Base-by-base conservation (phyloP, 2,888 invertebrate species). In the Sarcophaga variegata region DNA sequence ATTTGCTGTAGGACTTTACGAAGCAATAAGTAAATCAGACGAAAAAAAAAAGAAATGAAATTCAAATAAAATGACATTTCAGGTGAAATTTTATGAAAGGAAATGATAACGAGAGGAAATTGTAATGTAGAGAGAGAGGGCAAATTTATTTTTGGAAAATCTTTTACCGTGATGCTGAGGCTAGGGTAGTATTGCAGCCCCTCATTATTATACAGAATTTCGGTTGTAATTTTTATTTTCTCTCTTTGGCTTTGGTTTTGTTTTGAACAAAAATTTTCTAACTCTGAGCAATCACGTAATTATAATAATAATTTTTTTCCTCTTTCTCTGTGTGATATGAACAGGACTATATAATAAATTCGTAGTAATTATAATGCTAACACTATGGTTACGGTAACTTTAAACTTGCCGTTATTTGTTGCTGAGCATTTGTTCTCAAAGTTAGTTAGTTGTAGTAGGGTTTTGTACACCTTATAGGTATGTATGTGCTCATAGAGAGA, bases 351-450 rank as follows among this genome's bases (percentile, higher is more conserved):
- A 63, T 72, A 72, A 67, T 72, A 67, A 78, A 78, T 78, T 83
- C 72, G 62, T 63, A 78, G 79, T 90, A 92, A 92, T 92, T 91
- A 91, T 90, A 92, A 91, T 89, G 59, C 71, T 22, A 80, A 77
- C 90, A 91, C 91, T 90, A 90, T 89, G 87, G 89, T 89, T 71
- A 87, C 81, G 47, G 62, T 63, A 75, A 81, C 72, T 81, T 85
- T 66, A 63, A 12, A 60, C 66, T 77, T 54, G 45, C 3, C 62
- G 64, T 72, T 71, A 70, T 72, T 83, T 67, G 60, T 77, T 76
- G 45, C 71, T 66, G 25, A 47, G 71, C 20, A 20, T 66, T 37
- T 66, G 66, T 45, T 45, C 17, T 77, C 17, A 45, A 25, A 60
- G 25, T 64, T 27, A 37, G 60, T 17, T 79, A 22, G 49, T 27